Base-by-base conservation (phyloP, 1,140 invertebrate species). In the Neodiprion virginianus region DNA sequence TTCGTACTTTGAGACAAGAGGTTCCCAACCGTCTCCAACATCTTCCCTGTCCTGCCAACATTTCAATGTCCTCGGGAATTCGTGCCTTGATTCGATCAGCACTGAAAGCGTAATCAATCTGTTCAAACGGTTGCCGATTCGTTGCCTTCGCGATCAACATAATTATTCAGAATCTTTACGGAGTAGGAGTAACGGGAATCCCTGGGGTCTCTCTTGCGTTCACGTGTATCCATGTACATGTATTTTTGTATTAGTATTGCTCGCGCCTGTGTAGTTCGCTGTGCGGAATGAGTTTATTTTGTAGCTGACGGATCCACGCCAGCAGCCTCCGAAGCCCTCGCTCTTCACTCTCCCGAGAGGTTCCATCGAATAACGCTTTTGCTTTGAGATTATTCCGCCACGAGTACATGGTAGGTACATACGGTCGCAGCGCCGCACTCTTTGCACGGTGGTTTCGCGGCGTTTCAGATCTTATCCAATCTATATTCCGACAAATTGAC, bases 141-240 rank as follows among this genome's bases (percentile, higher is more conserved):
- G 28, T 65, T 17, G 48, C 71, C 47, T 53, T 75, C 71, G 71
- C 74, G 74, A 75, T 75, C 74, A 72, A 72, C 67, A 75, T 75
- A 73, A 75, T 72, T 72, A 75, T 75, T 72, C 72, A 72, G 40
- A 72, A 75, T 72, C 66, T 72, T 69, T 67, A 21, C 68, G 61
- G 61, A 28, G 68, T 14, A 28, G 4, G 21, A 69, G 14, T 5
- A 69, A 47, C 4, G 68, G 68, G 68, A 14, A 12, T 69, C 68
- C 68, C 47, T 12, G 21, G 68, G 68, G 68, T 14, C 68, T 47
- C 68, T 23, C 47, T 71, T 40, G 23, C 23, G 70, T 12, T 17
- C 8, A 14, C 68, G 28, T 3, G 28, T 40, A 40, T 40, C 2
- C 28, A 5, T 40, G 28, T 40, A 1, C 5, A 40, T 40, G 28